Evolutionary conservation across 1,140 invertebrate species (phyloP), one percentile per base, ranked within the genome.

Genomic region (Scaptomyza hsui): DNA sequence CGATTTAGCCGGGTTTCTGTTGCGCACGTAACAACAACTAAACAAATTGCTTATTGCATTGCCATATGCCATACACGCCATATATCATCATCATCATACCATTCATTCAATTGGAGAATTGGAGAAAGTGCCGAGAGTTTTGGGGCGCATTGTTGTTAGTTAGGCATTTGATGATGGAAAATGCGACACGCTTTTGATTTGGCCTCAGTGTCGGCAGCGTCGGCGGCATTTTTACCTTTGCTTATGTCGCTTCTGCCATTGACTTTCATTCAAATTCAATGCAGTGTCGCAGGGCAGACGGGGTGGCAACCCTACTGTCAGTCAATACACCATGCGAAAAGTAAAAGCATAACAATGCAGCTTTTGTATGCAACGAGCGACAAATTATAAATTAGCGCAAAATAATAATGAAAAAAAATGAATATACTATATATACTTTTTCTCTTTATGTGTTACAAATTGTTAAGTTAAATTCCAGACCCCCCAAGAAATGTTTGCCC

Each of bases 181-280:
- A 86, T 62, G 72, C 76, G 81, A 85, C 81, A 85, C 81, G 81
- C 80, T 86, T 82, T 81, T 80, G 76, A 57, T 68, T 41, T 60
- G 26, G 21, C 35, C 44, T 24, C 44, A 39, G 21, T 21, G 35
- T 45, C 51, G 52, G 35, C 44, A 39, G 21, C 35, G 35, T 45
- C 51, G 45, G 12, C 16, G 41, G 49, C 16, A 35, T 41, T 67
- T 21, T 53, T 13, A n/a, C 4, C 26, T 18, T 56, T 47, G 15
- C 21, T 55, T 64, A 29, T 51, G 26, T 9, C 26, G 26, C 39
- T 35, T 51, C 51, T 79, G 73, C 48, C 76, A 83, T 79, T 83
- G 80, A 85, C 77, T 88, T 86, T 86, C 81, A 86, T 86, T 86
- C 65, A 81, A 81, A 86, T 80, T 80, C 32, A 51, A 79, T 83